Evolutionary conservation across 2,888 invertebrate species (phyloP), one percentile per base, ranked within the genome.

Genomic region (Vannuccia rotundouncinata): DNA sequence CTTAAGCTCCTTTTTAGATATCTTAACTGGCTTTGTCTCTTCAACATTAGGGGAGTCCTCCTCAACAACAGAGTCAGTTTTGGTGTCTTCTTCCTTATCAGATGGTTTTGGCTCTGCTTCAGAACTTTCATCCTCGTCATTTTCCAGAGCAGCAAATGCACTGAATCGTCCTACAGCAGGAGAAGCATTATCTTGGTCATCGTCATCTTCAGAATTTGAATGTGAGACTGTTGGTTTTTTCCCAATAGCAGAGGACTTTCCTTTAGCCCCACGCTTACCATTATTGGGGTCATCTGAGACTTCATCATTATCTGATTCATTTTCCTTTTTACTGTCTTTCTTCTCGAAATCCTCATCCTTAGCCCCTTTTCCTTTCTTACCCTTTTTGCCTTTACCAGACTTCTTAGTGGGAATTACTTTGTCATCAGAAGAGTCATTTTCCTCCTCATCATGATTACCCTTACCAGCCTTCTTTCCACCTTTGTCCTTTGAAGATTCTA

Each of bases 1-100:
- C 82, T 86, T 87, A 77, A 85, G 45, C 81, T 87, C 87, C 82
- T 87, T 87, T 25, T 77, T 78, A 1, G 60, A 60, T 25, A 79
- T 29, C n/a, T 80, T 22, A 1, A 59, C 22, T 78, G 17, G n/a
- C 17, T 78, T 31, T 5, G 27, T n/a, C 2, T 66, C 17, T 30
- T 27, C 29, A 5, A 13, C 73, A 73, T 73, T 28, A 27, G 10
- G 5, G 10, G 5, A 5, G 10, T 29, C n/a, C 73, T 59, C 45
- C 29, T 28, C n/a, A 31, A 31, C 1, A 59, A 74, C 13, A 0
- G 25, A 0, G 27, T 60, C 45, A 45, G 45, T 45, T 29, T 27
- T 17, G 28, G 59, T 78, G 10, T n/a, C 78, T 0, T 74, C 79
- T 30, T 59, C 81, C 17, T 80, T 31, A 10, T 82, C 82, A 22